A percentile compares a stretch with the other conserved stretches of the same genome.
These are phyloP conservation scores for Ornithoptera priamus DNA, from an alignment of 2,888 invertebrate species.

Conservation along the genomic window DNA sequence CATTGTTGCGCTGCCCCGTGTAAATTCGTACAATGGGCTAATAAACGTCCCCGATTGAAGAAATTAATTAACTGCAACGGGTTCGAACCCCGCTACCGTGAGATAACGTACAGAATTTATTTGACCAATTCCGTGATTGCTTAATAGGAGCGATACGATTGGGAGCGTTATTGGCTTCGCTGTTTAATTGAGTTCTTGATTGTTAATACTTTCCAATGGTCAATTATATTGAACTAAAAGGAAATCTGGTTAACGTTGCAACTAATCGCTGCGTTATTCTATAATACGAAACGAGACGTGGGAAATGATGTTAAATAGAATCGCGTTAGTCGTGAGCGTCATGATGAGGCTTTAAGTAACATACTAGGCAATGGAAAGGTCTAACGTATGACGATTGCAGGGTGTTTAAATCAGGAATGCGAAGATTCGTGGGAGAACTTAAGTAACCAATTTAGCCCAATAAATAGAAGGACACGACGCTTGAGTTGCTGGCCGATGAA, in stretches of 20 bases:
- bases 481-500: too few relatives aligned
- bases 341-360: too few relatives aligned
- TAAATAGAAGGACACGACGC: too few relatives aligned
- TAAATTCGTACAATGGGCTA: conserved; percentile 39
- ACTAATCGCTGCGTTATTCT: conserved; percentile 18
- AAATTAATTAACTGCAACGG: conserved; percentile 39
- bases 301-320: neutral
- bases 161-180: conserved; percentile 6
- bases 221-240: conserved; percentile 28
- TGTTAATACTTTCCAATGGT: conserved; percentile 22
- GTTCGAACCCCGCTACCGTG: conserved; percentile 26
- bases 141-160: conserved; percentile 26
- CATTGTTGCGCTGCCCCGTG: conserved; percentile 25
- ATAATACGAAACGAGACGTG: neutral
- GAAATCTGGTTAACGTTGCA: conserved; percentile 15
- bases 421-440: too few relatives aligned
- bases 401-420: too few relatives aligned
- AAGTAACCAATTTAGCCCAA: too few relatives aligned
- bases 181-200: conserved; percentile 25
- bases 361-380: too few relatives aligned
- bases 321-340: too few relatives aligned
- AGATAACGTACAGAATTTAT: conserved; percentile 25
- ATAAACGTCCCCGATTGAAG: conserved; percentile 44
- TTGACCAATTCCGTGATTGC: conserved; percentile 21
- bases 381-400: too few relatives aligned